phyloP scores from a whole-genome alignment of 2,888 invertebrate genomes.

The Ichneumoninae sp. region DNA sequence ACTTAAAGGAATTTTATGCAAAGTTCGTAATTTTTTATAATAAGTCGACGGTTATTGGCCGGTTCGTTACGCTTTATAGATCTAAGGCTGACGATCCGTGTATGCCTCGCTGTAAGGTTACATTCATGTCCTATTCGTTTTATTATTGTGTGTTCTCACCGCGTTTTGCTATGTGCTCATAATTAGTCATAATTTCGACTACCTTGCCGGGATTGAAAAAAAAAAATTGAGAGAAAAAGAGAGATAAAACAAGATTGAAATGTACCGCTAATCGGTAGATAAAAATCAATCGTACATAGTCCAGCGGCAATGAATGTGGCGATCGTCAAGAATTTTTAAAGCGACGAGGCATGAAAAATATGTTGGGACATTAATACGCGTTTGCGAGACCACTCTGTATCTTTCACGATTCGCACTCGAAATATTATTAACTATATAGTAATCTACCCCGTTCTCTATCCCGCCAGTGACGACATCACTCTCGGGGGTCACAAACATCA shows the following conservation, averaged over 20 bases:
- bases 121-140: too few relatives aligned
- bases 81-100: constrained; percentile 2
- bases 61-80: constrained; percentile 19
- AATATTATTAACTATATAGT: constrained; percentile 16
- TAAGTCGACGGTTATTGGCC: constrained; percentile 51
- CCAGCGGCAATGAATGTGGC: constrained; percentile 74
- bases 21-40: constrained; percentile 48
- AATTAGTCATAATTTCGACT: constrained; percentile 56
- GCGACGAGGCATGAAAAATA: constrained; percentile 71
- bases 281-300: constrained; percentile 78
- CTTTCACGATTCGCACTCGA: constrained; percentile 46
- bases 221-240: constrained; percentile 1
- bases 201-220: constrained; percentile 30
- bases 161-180: background rate
- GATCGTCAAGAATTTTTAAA: constrained; percentile 77
- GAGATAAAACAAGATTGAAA: constrained; percentile 47
- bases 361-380: constrained; percentile 70
- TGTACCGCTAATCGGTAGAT: constrained; percentile 66
- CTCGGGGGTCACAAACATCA: constrained; percentile 20
- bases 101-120: too few relatives aligned
- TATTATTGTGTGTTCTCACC: too few relatives aligned
- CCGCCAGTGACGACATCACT: constrained; percentile 45
- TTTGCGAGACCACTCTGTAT: constrained; percentile 43
- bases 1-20: constrained; percentile 57
- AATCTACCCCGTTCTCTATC: background rate